phyloP scores from a whole-genome alignment of 2,888 invertebrate genomes.

The Morinoia aosen region DNA sequence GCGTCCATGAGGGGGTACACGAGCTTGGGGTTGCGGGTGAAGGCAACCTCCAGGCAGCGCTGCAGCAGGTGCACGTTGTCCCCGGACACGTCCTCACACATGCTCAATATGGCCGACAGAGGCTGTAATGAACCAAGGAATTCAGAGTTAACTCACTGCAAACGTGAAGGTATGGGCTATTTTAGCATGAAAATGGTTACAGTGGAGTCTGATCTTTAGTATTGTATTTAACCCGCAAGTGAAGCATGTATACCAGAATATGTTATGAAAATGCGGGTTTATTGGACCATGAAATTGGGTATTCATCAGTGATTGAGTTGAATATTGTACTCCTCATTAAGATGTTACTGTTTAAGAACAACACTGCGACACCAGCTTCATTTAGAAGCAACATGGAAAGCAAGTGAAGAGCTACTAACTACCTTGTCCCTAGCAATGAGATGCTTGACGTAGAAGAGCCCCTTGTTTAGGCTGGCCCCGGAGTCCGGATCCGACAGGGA shows the following conservation, averaged over 20 bases:
- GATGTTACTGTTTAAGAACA: too few relatives aligned
- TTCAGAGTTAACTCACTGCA: too few relatives aligned
- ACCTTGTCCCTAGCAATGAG: slow-evolving; percentile 75
- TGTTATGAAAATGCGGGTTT: too few relatives aligned
- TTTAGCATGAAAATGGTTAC: not conserved
- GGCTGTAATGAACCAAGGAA: not conserved
- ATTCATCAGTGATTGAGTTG: too few relatives aligned
- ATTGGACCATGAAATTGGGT: too few relatives aligned
- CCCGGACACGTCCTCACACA: slow-evolving; percentile 5
- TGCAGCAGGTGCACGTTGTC: slow-evolving; percentile 71
- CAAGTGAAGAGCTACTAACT: slow-evolving; percentile 54
- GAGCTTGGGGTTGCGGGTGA: slow-evolving; percentile 75
- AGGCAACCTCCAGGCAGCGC: slow-evolving; percentile 77
- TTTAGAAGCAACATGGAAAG: not conserved
- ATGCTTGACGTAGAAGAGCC: slow-evolving; percentile 82
- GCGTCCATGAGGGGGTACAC: slow-evolving; percentile 78
- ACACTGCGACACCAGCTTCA: not conserved
- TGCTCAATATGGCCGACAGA: not conserved
- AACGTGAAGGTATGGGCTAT: not conserved
- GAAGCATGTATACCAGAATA: too few relatives aligned
- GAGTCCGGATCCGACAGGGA: slow-evolving; percentile 74
- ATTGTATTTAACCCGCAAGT: not conserved
- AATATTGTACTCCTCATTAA: too few relatives aligned
- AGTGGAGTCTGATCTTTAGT: not conserved
- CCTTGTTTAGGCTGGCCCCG: slow-evolving; percentile 71